Percentiles rank a stretch among this genome's conserved stretches.
Conservation (phyloP, 1,140 invertebrate genomes). For the Drosophila athabasca region DNA sequence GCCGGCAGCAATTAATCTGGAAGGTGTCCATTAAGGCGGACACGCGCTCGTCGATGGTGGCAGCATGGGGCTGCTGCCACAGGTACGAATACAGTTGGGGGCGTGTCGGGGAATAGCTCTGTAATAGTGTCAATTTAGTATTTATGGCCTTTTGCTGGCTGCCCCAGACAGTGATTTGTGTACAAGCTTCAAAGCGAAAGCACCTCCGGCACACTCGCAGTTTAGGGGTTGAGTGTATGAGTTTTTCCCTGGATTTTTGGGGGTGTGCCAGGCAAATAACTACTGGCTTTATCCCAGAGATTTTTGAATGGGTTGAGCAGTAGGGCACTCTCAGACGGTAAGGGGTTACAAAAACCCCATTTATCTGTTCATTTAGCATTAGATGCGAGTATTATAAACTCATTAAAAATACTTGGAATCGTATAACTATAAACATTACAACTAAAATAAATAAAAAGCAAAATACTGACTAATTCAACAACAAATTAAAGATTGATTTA, state of each 20-base stretch:
- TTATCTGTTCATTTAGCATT: background rate
- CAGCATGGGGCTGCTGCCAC: constrained; percentile 27
- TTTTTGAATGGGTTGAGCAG: background rate
- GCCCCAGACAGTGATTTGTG: constrained; percentile 67
- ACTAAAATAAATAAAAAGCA: too few species aligned
- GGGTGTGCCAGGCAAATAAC: background rate
- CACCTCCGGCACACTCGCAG: background rate
- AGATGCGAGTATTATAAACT: too few species aligned
- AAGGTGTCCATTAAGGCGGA: constrained; percentile 79
- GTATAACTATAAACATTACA: too few species aligned
- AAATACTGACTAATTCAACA: too few species aligned
- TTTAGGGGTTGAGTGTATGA: background rate
- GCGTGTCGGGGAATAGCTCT: constrained; percentile 39
- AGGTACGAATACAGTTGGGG: constrained; percentile 16
- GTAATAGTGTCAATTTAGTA: constrained; percentile 79
- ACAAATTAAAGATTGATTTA: too few species aligned
- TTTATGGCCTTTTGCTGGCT: constrained; percentile 62
- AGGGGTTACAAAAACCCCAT: background rate
- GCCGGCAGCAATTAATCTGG: constrained; percentile 74
- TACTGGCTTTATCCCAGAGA: background rate
- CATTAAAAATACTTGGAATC: too few species aligned
- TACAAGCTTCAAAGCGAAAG: constrained; percentile 19
- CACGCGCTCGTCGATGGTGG: constrained; percentile 59
- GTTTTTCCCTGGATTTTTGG: background rate
- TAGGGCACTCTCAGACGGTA: too few species aligned